These are phyloP conservation scores for Netelia melanura DNA, from an alignment of 2,888 invertebrate genomes.

Conservation along the genomic window DNA sequence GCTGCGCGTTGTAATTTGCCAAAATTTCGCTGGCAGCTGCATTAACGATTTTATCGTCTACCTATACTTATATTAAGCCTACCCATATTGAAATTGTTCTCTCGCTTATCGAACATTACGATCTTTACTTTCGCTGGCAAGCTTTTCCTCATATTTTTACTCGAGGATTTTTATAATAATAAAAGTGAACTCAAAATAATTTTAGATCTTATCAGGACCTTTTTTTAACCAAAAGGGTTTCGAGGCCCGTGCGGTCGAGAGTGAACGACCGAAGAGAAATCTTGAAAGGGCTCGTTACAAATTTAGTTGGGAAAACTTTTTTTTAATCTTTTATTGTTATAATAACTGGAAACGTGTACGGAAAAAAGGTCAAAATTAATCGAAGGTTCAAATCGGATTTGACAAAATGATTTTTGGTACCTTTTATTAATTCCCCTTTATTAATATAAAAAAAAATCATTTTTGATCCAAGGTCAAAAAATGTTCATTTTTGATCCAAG, in stretches of 20 bases:
- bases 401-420: not conserved
- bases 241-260: not conserved
- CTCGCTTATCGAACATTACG: conserved; percentile 29
- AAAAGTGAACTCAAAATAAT: not conserved
- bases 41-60: conserved; percentile 36
- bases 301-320: not conserved
- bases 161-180: not conserved
- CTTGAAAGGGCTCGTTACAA: not conserved
- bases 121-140: conserved; percentile 20
- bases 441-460: too few relatives aligned
- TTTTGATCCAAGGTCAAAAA: not conserved
- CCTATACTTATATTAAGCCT: not conserved
- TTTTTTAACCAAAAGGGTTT: not conserved
- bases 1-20: conserved; percentile 31
- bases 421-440: not conserved
- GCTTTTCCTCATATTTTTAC: not conserved
- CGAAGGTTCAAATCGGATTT: too few relatives aligned
- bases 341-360: not conserved
- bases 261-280: not conserved
- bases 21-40: conserved; percentile 41
- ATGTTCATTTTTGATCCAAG: too few relatives aligned
- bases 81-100: conserved; percentile 10
- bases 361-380: not conserved
- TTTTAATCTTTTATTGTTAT: not conserved
- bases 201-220: not conserved